Percentiles rank a stretch among this genome's conserved stretches.
These are phyloP conservation scores for Selene dorsalis DNA, from an alignment of 2,797 vertebrate genomes.

Conservation along the genomic window DNA sequence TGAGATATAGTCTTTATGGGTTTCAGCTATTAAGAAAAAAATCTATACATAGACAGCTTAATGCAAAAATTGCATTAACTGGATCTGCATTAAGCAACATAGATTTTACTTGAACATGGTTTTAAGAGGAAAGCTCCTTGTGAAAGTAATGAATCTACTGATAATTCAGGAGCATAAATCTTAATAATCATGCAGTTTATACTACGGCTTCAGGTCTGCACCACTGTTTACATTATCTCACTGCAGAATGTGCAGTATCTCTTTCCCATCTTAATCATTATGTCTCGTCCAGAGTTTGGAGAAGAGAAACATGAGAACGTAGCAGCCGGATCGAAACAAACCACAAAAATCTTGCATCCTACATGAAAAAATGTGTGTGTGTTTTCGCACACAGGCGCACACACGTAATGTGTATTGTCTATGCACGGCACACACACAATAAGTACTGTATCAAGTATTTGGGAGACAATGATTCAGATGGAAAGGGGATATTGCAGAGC, in stretches of 20 bases:
- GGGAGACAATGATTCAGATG: slow-evolving; percentile 69
- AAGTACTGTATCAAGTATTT: slow-evolving; percentile 47
- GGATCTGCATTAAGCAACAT: slow-evolving; percentile 11
- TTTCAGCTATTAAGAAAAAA: slow-evolving; percentile 13
- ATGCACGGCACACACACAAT: slow-evolving; percentile 9
- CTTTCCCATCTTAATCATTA: slow-evolving; percentile 77
- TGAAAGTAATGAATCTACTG: slow-evolving; percentile 51
- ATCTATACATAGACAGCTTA: slow-evolving; percentile 9
- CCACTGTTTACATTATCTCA: slow-evolving; percentile 71
- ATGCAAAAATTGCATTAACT: slow-evolving; percentile 38
- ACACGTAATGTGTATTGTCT: not conserved
- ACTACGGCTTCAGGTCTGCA: slow-evolving; percentile 51
- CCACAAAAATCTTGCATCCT: slow-evolving; percentile 53
- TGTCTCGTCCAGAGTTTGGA: slow-evolving; percentile 64
- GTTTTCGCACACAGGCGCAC: slow-evolving; percentile 5
- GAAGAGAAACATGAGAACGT: slow-evolving; percentile 65
- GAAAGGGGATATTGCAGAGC: slow-evolving; percentile 71
- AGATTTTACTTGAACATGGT: slow-evolving; percentile 23
- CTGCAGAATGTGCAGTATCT: slow-evolving; percentile 74
- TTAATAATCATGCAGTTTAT: slow-evolving; percentile 71
- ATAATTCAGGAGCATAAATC: slow-evolving; percentile 64
- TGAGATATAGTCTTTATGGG: slow-evolving; percentile 25
- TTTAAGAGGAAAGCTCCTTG: slow-evolving; percentile 43
- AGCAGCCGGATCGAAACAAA: slow-evolving; percentile 47
- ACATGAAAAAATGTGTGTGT: slow-evolving; percentile 40